Conservation (phyloP, 2,113 vertebrate genomes). For the Lamprotornis superbus region DNA sequence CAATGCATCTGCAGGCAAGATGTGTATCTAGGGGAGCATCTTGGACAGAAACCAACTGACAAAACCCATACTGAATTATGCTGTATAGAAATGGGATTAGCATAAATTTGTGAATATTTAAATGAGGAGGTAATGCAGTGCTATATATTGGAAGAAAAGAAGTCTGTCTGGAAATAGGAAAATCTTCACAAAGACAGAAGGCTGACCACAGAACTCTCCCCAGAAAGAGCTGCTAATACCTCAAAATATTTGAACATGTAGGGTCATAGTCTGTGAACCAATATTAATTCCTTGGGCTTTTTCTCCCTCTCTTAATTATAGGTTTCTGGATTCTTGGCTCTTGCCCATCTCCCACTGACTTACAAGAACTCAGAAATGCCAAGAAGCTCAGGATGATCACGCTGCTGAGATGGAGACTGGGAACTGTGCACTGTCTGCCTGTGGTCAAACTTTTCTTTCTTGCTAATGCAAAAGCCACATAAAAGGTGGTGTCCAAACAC, state of each 20-base stretch:
- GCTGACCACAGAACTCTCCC: background rate
- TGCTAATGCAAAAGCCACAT: background rate
- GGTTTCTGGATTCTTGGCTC: constrained; percentile 29
- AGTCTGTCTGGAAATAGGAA: background rate
- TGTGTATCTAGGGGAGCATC: background rate
- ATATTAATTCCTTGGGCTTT: background rate
- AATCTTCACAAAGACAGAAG: background rate
- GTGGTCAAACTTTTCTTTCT: background rate
- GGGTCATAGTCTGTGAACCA: constrained; percentile 18
- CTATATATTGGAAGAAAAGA: background rate
- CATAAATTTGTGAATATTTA: background rate
- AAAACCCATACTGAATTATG: background rate
- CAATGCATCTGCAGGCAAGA: background rate
- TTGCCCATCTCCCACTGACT: background rate
- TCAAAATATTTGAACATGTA: background rate
- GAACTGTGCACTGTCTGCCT: background rate
- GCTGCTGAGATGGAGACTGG: background rate
- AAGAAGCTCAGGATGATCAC: background rate
- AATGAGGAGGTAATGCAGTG: background rate
- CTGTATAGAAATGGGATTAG: background rate
- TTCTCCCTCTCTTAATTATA: constrained; percentile 9
- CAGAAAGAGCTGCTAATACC: background rate
- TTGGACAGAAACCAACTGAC: background rate
- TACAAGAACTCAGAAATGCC: background rate
- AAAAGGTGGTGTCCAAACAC: background rate